Percentiles rank a stretch among this genome's conserved stretches.
Evolutionary conservation across 2,888 invertebrate species (phyloP).

Genomic region (Malachius bipustulatus): DNA sequence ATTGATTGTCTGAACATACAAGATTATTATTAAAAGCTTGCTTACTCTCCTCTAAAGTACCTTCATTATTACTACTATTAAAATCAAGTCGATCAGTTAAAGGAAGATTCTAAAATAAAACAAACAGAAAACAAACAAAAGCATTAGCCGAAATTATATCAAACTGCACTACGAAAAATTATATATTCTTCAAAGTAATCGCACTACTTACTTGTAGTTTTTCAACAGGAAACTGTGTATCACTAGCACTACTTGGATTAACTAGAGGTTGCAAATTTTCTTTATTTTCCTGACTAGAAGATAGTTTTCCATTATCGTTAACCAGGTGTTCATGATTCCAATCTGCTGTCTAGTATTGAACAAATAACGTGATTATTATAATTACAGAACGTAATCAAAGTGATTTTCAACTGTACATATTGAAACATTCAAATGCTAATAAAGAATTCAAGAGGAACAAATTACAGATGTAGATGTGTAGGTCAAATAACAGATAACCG

Average conservation of each 20-base stretch:
- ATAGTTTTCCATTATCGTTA: slow-evolving; percentile 24
- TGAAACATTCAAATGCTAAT: slow-evolving; percentile 8
- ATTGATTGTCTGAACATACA: slow-evolving; percentile 28
- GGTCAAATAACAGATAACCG: slow-evolving; percentile 22
- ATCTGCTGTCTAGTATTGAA: slow-evolving; percentile 15
- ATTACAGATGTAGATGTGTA: slow-evolving; percentile 20
- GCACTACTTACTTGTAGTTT: slow-evolving; percentile 18
- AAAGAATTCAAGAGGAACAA: slow-evolving; percentile 18
- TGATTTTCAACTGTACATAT: slow-evolving; percentile 8
- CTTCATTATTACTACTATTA: slow-evolving; percentile 20
- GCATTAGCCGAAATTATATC: neutral
- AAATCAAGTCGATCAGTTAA: slow-evolving; percentile 29
- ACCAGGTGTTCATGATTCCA: slow-evolving; percentile 22
- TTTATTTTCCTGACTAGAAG: slow-evolving; percentile 20
- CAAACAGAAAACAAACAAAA: slow-evolving; percentile 12
- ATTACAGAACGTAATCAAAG: too few species aligned
- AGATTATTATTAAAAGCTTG: slow-evolving; percentile 30
- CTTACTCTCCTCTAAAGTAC: slow-evolving; percentile 25
- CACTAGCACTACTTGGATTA: slow-evolving; percentile 16
- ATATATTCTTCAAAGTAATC: neutral
- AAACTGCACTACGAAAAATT: slow-evolving; percentile 4
- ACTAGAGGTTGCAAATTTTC: slow-evolving; percentile 20
- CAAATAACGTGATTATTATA: slow-evolving; percentile 5
- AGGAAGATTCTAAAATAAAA: slow-evolving; percentile 29
- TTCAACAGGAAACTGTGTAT: slow-evolving; percentile 17